Percentiles rank a stretch among this genome's conserved stretches.
phyloP scores from a whole-genome alignment of 1,140 invertebrate genomes.

The Saccostrea cuccullata region DNA sequence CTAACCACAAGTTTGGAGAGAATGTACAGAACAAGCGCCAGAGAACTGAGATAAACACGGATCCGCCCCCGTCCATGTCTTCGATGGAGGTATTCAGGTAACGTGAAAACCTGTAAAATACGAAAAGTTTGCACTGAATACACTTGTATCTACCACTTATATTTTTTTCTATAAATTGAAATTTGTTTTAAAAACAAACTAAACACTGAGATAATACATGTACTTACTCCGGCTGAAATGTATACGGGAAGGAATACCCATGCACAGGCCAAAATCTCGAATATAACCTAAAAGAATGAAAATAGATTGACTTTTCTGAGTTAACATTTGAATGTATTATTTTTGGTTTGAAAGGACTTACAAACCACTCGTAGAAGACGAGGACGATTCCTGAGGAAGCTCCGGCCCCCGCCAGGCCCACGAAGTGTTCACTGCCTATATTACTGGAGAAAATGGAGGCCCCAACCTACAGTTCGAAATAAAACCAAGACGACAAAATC shows the following conservation, averaged over 20 bases:
- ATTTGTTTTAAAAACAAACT: too few relatives aligned
- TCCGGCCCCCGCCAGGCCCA: conserved; percentile 81
- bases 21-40: conserved; percentile 82
- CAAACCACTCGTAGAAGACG: conserved; percentile 81
- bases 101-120: conserved; percentile 79
- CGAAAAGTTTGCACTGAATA: not conserved
- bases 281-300: conserved; percentile 46
- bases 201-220: too few relatives aligned
- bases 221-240: conserved; percentile 62
- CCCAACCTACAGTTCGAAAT: conserved; percentile 78
- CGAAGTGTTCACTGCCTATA: conserved; percentile 83
- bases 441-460: conserved; percentile 82
- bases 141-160: too few relatives aligned
- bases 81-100: conserved; percentile 82
- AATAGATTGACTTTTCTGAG: not conserved
- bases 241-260: conserved; percentile 68
- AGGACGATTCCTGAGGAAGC: conserved; percentile 78
- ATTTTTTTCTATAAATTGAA: too few relatives aligned
- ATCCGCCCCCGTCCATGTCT: conserved; percentile 82
- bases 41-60: conserved; percentile 80
- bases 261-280: conserved; percentile 58
- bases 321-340: too few relatives aligned
- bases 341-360: conserved; percentile 68
- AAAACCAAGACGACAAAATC: too few relatives aligned
- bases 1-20: conserved; percentile 83